These are phyloP conservation scores for Carabus problematicus DNA, from an alignment of 2,888 invertebrate species.

Conservation along the genomic window DNA sequence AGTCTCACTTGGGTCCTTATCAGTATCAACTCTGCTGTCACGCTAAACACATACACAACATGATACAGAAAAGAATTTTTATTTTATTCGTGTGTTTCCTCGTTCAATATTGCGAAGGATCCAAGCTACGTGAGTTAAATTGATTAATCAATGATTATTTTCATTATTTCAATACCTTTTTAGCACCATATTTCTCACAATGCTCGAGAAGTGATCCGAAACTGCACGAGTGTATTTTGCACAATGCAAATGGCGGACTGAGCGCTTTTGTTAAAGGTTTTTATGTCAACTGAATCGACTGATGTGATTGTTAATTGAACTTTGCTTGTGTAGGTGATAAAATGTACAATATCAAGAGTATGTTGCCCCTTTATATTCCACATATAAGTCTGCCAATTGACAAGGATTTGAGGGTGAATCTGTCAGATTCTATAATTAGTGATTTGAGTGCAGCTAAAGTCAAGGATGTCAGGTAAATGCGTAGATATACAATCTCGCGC, in stretches of 20 bases:
- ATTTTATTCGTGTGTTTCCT: no score
- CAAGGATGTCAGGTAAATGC: conserved; percentile 29
- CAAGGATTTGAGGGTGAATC: conserved; percentile 23
- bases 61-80: no score
- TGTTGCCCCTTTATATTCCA: conserved; percentile 31
- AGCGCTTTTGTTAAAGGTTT: conserved; percentile 32
- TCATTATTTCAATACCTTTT: background rate
- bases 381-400: conserved; percentile 19
- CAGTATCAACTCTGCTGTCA: no score
- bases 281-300: background rate
- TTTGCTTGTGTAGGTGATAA: conserved; percentile 34
- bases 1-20: no score
- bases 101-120: no score
- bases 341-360: conserved; percentile 29
- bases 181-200: conserved; percentile 35
- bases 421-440: conserved; percentile 25
- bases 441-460: conserved; percentile 30
- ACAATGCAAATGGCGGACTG: conserved; percentile 33
- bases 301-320: background rate
- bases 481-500: background rate
- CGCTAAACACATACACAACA: no score
- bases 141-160: no score
- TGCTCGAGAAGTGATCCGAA: conserved; percentile 30
- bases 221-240: conserved; percentile 26
- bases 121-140: no score